These are phyloP conservation scores for Percopsis omiscomaycus DNA, from an alignment of 2,797 vertebrate genomes.

Conservation along the genomic window DNA sequence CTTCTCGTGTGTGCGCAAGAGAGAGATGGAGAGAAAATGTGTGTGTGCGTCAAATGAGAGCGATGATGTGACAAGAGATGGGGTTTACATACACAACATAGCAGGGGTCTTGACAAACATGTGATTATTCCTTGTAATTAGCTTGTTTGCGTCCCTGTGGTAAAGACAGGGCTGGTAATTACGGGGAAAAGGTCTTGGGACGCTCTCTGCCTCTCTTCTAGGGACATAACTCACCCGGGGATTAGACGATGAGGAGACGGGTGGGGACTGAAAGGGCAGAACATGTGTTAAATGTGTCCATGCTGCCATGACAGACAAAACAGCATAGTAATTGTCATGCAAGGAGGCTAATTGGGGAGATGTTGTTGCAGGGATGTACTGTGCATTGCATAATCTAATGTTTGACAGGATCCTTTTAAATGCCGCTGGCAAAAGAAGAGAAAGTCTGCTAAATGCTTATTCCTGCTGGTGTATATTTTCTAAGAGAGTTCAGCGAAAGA, in stretches of 20 bases:
- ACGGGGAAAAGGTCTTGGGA: slow-evolving; percentile 69
- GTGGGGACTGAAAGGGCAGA: slow-evolving; percentile 44
- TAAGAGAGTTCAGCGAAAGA: neutral
- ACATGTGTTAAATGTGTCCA: slow-evolving; percentile 60
- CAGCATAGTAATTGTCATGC: slow-evolving; percentile 58
- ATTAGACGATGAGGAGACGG: slow-evolving; percentile 58
- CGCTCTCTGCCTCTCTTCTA: slow-evolving; percentile 55
- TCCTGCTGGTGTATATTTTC: neutral
- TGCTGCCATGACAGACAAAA: slow-evolving; percentile 61
- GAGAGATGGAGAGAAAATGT: neutral
- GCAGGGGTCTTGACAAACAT: slow-evolving; percentile 77
- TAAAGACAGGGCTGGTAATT: slow-evolving; percentile 75
- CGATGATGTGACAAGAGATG: slow-evolving; percentile 53
- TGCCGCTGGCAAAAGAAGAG: slow-evolving; percentile 13
- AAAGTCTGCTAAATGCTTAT: slow-evolving; percentile 1
- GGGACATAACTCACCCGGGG: slow-evolving; percentile 67
- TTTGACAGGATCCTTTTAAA: slow-evolving; percentile 32
- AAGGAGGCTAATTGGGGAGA: slow-evolving; percentile 37
- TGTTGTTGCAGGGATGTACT: slow-evolving; percentile 33
- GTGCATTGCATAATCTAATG: neutral
- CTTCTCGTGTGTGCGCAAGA: neutral
- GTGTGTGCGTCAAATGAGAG: slow-evolving; percentile 29
- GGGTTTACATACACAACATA: slow-evolving; percentile 62
- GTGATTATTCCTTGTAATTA: slow-evolving; percentile 80
- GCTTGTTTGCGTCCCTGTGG: slow-evolving; percentile 67